Evolutionary conservation across 2,888 invertebrate genomes (phyloP).

Genomic region (Drosophila robusta): DNA sequence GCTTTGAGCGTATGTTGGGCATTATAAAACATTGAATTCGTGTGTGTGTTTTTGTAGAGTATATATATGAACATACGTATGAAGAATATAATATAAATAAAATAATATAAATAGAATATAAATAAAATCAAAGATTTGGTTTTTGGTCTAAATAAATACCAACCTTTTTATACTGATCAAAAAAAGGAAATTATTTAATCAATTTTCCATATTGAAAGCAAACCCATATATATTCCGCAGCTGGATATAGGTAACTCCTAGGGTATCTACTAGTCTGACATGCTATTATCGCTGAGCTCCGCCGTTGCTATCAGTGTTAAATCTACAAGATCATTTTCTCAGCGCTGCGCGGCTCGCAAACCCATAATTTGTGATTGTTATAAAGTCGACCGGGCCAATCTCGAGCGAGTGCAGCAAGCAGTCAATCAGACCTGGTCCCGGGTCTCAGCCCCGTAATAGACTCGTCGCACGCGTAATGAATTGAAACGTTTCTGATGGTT

Average conservation of each 20-base stretch:
- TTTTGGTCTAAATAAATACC: too few relatives aligned
- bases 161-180: too few relatives aligned
- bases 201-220: too few relatives aligned
- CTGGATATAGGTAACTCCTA: neutral
- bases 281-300: slow-evolving; percentile 8
- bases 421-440: slow-evolving; percentile 46
- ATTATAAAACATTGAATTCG: too few relatives aligned
- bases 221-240: too few relatives aligned
- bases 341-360: slow-evolving; percentile 43
- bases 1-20: neutral
- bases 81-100: too few relatives aligned
- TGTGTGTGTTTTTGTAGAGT: too few relatives aligned
- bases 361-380: slow-evolving; percentile 80
- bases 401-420: slow-evolving; percentile 34
- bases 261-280: slow-evolving; percentile 13
- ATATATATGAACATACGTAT: too few relatives aligned
- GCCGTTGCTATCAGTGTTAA: slow-evolving; percentile 73
- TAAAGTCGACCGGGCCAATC: slow-evolving; percentile 71
- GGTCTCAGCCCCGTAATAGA: slow-evolving; percentile 57
- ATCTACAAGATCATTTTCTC: slow-evolving; percentile 82
- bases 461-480: slow-evolving; percentile 80
- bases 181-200: too few relatives aligned
- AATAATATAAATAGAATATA: too few relatives aligned
- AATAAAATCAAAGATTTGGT: too few relatives aligned
- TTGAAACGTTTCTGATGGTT: slow-evolving; percentile 72